Evolutionary conservation across 2,797 vertebrate species (phyloP), one percentile per base, ranked within the genome.

Genomic region (Coendou prehensilis): DNA sequence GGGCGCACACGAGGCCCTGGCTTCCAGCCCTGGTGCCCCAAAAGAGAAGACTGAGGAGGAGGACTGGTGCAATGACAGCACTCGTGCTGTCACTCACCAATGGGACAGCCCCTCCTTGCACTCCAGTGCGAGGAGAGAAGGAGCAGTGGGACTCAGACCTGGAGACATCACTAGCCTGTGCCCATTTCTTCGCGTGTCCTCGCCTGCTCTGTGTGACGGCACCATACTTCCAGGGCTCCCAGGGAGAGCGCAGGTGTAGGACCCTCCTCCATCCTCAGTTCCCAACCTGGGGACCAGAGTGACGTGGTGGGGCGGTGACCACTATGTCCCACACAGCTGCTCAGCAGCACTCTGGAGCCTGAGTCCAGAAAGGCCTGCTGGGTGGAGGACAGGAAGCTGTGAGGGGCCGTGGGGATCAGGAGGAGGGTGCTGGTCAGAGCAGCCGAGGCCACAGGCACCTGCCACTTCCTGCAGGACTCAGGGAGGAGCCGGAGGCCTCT

Each of bases 311-410:
- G 61, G 10, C 4, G 15, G 69, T 13, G 5, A 26, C 41, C 71
- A 13, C 22, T 8, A 3, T 1, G 15, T 56, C 22, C 10, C 10
- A 23, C 8, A 2, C 10, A 1, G 23, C 41, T 13, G 41, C 41
- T 45, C 22, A 33, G 64, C 9, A 6, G 71, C 33, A 9, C 69
- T 41, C 71, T 75, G 71, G 22, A 47, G 22, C 22, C 23, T 15
- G 41, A 41, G 5, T 26, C 41, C 23, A 1, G 0, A 18, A 45
- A 61, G n/a, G 41, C 52, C 45, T 67, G 61, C 1, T 0, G 26
- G 50, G 10, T 0, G 7, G 22, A 7, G n/a, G 15, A 7, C n/a
- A 10, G 5, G 47, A 61, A 54, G 45, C 69, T 75, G 20, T 54
- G 41, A 52, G 23, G 23, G 45, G 1, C 0, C 3, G 23, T 6